Percentiles rank a stretch among this genome's conserved stretches.
These are phyloP conservation scores for Agriopis aurantiaria DNA, from an alignment of 2,888 invertebrate species.

Conservation along the genomic window DNA sequence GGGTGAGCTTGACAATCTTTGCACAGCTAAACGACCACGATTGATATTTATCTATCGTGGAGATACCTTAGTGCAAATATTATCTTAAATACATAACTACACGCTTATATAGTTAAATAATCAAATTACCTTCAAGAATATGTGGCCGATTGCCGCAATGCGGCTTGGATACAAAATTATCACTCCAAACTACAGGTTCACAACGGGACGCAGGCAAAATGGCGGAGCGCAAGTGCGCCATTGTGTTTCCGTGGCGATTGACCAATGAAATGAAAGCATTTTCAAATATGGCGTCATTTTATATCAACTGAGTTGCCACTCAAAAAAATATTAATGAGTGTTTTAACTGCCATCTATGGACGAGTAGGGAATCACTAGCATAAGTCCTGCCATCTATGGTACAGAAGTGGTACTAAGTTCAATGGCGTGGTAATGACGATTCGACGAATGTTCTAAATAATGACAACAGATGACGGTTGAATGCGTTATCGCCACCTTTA, in stretches of 20 bases:
- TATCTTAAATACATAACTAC: slow-evolving; percentile 8
- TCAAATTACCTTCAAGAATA: slow-evolving; percentile 63
- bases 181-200: slow-evolving; percentile 37
- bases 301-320: slow-evolving; percentile 71
- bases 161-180: slow-evolving; percentile 65
- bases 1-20: slow-evolving; percentile 81
- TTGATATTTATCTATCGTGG: slow-evolving; percentile 78
- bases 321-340: slow-evolving; percentile 24
- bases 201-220: slow-evolving; percentile 65
- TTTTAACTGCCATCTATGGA: slow-evolving; percentile 51
- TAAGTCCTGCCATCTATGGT: neutral
- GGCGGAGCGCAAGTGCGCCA: slow-evolving; percentile 66
- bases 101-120: slow-evolving; percentile 11
- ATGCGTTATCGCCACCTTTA: slow-evolving; percentile 14
- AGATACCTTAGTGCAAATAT: slow-evolving; percentile 87
- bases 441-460: neutral
- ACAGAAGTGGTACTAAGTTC: neutral
- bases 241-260: slow-evolving; percentile 48
- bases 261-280: slow-evolving; percentile 81
- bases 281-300: slow-evolving; percentile 66
- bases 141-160: slow-evolving; percentile 72
- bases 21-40: slow-evolving; percentile 88
- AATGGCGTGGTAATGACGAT: neutral
- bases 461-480: neutral
- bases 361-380: slow-evolving; percentile 41